Base-by-base conservation (phyloP, 2,797 vertebrate genomes). In the Astyanax mexicanus region DNA sequence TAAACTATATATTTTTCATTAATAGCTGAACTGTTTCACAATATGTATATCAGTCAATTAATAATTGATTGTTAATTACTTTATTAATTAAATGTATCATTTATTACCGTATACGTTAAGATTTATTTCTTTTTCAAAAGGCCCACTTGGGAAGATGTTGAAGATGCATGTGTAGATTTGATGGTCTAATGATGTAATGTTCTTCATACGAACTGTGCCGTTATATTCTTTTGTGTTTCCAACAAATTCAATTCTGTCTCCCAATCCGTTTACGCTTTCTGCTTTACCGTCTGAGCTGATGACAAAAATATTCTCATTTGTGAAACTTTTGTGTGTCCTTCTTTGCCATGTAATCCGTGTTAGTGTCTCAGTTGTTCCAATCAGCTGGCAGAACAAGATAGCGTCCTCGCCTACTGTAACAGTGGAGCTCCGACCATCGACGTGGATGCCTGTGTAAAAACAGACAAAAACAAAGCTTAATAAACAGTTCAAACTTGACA, bases 141-240 rank as follows among this genome's bases (percentile, higher is more conserved):
- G 74, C 32, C 66, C 74, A 69, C 45, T 76, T 38, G 55, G 65
- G 15, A 76, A 76, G n/a, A 69, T 6, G 5, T 13, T 69, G 12
- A 76, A 32, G 37, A 76, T 44, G 12, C 74, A 69, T 0, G 66
- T 76, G 35, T 76, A 76, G 12, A 69, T 7, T n/a, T 66, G 66
- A 52, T 76, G 45, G 69, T 76, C 74, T 25, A 1, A 29, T 42
- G 11, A 15, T 2, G 9, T 52, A 2, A 69, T 57, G 1, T 44
- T 42, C 9, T 21, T 62, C 27, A 76, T 44, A 52, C 9, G 35
- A 69, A 76, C 23, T 17, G 74, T 52, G n/a, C 66, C 66, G 9
- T 0, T 25, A 2, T 0, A 3, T 17, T n/a, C 0, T 4, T 9
- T 0, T 7, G 62, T 1, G 55, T 44, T 13, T 0, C 66, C 74